These are phyloP conservation scores for Apamea epomidion DNA, from an alignment of 2,888 invertebrate genomes.

Conservation along the genomic window DNA sequence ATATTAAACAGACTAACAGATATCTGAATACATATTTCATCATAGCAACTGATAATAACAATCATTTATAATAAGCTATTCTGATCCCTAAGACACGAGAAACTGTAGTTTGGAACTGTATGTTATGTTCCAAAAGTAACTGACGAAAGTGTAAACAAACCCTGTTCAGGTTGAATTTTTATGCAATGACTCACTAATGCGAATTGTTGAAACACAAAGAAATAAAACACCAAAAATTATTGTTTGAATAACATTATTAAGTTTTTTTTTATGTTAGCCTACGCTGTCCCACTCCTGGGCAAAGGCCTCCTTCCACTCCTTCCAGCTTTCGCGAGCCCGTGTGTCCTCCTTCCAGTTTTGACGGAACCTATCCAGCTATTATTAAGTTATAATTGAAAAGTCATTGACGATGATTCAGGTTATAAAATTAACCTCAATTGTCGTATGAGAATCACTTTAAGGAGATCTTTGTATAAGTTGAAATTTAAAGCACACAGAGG, in stretches of 20 bases:
- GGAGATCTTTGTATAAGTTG: background rate
- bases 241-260: no score
- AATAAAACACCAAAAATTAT: no score
- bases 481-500: background rate
- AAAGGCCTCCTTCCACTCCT: no score
- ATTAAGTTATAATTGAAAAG: background rate
- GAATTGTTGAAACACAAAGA: no score
- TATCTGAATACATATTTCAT: conserved; percentile 26
- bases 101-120: background rate
- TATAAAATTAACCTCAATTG: background rate
- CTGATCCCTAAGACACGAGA: no score
- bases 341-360: no score
- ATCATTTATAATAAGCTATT: background rate
- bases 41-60: conserved; percentile 19
- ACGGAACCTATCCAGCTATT: no score
- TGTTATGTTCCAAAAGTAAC: background rate
- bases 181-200: no score
- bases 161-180: no score
- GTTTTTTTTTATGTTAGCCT: no score
- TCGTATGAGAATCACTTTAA: background rate
- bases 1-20: conserved; percentile 35
- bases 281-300: no score
- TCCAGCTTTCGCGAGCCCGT: no score
- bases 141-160: background rate
- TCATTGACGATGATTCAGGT: background rate